These are phyloP conservation scores for Apantesis nais DNA, from an alignment of 2,888 invertebrate genomes.

Conservation along the genomic window DNA sequence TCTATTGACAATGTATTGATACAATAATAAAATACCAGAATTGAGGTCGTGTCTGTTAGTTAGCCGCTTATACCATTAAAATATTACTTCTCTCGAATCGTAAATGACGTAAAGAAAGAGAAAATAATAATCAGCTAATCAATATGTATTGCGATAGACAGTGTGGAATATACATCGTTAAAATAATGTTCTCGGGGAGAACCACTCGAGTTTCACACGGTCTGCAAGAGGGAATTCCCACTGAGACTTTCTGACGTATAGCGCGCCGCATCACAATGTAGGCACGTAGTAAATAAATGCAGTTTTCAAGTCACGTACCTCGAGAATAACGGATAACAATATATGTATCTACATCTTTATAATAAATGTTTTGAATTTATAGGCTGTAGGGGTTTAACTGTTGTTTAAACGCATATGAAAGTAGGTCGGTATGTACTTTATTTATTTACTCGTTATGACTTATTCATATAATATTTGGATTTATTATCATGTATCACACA, in stretches of 20 bases:
- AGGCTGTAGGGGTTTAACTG: background rate
- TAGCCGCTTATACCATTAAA: background rate
- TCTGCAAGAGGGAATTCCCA: conserved; percentile 54
- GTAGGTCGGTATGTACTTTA: background rate
- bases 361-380: background rate
- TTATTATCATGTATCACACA: background rate
- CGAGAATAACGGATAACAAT: conserved; percentile 8
- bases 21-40: too few relatives aligned
- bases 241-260: conserved; percentile 44
- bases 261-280: conserved; percentile 40
- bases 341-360: conserved; percentile 6
- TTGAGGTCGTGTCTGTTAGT: too few relatives aligned
- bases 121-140: background rate
- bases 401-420: background rate
- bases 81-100: background rate
- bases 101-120: background rate
- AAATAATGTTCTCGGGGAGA: conserved; percentile 23
- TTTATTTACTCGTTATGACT: background rate
- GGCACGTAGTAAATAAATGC: conserved; percentile 39
- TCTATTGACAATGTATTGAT: too few relatives aligned
- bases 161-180: background rate
- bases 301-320: conserved; percentile 46
- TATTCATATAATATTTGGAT: background rate
- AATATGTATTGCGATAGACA: conserved; percentile 1
- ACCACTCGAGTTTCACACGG: conserved; percentile 50